Evolutionary conservation across 2,888 invertebrate genomes (phyloP), one percentile per base, ranked within the genome.

Genomic region (Zaprionus bogoriensis): DNA sequence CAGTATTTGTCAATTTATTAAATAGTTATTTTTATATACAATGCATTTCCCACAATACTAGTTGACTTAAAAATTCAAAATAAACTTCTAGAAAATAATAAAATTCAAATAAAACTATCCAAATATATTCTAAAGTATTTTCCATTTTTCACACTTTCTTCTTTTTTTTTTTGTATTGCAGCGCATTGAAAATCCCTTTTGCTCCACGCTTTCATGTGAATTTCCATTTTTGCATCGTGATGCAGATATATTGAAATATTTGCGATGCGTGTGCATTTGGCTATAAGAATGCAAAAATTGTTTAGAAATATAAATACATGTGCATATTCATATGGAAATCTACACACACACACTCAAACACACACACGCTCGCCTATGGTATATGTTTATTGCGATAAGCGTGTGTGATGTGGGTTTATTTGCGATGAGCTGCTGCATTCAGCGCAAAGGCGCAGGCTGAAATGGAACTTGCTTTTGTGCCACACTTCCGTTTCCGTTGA

Each of bases 381-480:
- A 39, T 42, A 36, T 32, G 28, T 25, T 39, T 22, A 25, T 44
- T 23, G 32, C 20, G n/a, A 36, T 36, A 45, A 28, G 19, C 44
- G 46, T 52, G 30, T 32, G 50, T 41, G 28, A 23, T 42, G 30
- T 50, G 41, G 48, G 14, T 36, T 48, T 57, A 61, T 67, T 55
- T 68, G 52, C 57, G 32, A 20, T 50, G 52, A 63, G 50, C 61
- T 44, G 77, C 60, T 42, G 47, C 41, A 67, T 60, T 60, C 61
- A n/a, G 12, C 19, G 22, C 19, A 80, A 78, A 81, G 63, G 75
- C 82, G 75, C 53, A 62, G 69, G 69, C 69, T 58, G 51, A 74
- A 84, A 80, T 80, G 85, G 79, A 78, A 63, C 76, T 70, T 75
- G 79, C 85, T 69, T 66, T 82, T 84, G 74, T 72, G 60, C 30